A percentile compares a stretch with the other conserved stretches of the same genome.
These are phyloP conservation scores for Diarsia mendica DNA, from an alignment of 2,888 invertebrate genomes.

Conservation along the genomic window DNA sequence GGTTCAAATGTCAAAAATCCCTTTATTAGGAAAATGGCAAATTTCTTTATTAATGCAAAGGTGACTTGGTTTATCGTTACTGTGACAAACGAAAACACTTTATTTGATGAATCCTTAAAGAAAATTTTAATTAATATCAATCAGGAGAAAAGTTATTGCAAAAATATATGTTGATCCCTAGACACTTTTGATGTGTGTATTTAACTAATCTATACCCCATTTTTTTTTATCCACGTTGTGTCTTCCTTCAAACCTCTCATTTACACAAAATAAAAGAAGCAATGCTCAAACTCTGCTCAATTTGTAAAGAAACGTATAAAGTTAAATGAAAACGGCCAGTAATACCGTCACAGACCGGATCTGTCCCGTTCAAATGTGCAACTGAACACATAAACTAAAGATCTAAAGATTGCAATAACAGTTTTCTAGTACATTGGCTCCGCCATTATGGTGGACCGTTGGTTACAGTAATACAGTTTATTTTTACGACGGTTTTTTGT, in stretches of 20 bases:
- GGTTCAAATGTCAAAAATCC: too few species aligned
- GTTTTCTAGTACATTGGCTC: slow-evolving; percentile 44
- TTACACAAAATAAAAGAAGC: not conserved
- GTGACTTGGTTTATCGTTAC: too few species aligned
- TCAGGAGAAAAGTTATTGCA: too few species aligned
- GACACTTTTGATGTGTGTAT: too few species aligned
- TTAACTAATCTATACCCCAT: not conserved
- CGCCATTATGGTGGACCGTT: slow-evolving; percentile 27
- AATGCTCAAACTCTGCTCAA: slow-evolving; percentile 17
- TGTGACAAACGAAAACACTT: too few species aligned
- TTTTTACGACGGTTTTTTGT: slow-evolving; percentile 36
- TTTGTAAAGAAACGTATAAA: slow-evolving; percentile 26
- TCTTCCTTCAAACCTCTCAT: not conserved
- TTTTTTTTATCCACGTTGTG: not conserved
- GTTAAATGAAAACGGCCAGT: slow-evolving; percentile 20
- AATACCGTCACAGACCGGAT: slow-evolving; percentile 24
- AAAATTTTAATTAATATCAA: too few species aligned
- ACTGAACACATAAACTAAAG: slow-evolving; percentile 20
- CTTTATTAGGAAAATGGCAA: too few species aligned
- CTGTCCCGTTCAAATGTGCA: slow-evolving; percentile 22
- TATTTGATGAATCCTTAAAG: too few species aligned
- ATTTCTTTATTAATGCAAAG: too few species aligned
- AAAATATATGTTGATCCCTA: too few species aligned
- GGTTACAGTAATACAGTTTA: slow-evolving; percentile 18
- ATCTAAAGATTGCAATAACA: slow-evolving; percentile 45